phyloP scores from a whole-genome alignment of 2,797 vertebrate genomes.

The Hoplostethus atlanticus region DNA sequence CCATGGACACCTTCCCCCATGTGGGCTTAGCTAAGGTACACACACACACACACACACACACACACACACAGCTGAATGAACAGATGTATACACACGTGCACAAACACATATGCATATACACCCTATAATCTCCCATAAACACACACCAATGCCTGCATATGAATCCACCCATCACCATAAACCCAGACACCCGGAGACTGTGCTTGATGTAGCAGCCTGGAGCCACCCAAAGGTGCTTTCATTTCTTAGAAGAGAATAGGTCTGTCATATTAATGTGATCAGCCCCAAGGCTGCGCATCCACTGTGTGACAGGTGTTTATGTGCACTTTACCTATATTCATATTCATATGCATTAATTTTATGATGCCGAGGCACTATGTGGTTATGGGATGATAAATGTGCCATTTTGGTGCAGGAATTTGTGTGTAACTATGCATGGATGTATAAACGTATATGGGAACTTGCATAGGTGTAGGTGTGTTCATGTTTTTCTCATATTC shows the following conservation, averaged over 20 bases:
- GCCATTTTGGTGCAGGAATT: not conserved
- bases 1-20: conserved; percentile 85
- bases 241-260: not conserved
- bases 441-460: not conserved
- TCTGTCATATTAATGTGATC: not conserved
- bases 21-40: conserved; percentile 83
- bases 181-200: not conserved
- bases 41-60: conserved; percentile 16
- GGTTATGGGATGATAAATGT: no score
- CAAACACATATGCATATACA: conserved; percentile 12
- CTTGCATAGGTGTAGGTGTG: not conserved
- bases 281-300: not conserved
- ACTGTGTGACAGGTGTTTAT: not conserved
- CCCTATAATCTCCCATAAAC: not conserved
- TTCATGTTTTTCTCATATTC: no score
- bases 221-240: not conserved
- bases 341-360: not conserved
- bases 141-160: not conserved
- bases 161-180: conserved; percentile 4
- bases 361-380: not conserved
- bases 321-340: not conserved
- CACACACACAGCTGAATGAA: conserved; percentile 7
- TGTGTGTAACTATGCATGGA: conserved; percentile 1
- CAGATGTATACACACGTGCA: not conserved
- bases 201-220: not conserved